These are phyloP conservation scores for Microctonus aethiopoides DNA, from an alignment of 2,888 invertebrate genomes.

Conservation along the genomic window DNA sequence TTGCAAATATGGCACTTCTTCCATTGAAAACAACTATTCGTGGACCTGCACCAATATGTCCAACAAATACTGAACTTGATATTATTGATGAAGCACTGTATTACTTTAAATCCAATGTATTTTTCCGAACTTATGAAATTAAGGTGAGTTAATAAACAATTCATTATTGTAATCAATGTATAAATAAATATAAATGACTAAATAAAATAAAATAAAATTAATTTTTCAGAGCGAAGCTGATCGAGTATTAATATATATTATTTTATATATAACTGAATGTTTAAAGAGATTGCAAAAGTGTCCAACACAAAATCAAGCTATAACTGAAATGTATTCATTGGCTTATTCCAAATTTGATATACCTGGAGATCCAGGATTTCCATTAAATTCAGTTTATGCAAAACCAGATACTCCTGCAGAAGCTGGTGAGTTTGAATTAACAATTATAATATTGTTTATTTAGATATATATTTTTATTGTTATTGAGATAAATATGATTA, in stretches of 20 bases:
- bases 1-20: slow-evolving; percentile 94
- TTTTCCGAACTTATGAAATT: slow-evolving; percentile 98
- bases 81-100: slow-evolving; percentile 97
- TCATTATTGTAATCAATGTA: too few species aligned
- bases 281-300: slow-evolving; percentile 94
- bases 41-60: slow-evolving; percentile 84
- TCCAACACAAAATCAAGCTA: slow-evolving; percentile 86
- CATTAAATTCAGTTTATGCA: slow-evolving; percentile 94
- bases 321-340: slow-evolving; percentile 95
- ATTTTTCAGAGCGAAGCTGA: slow-evolving; percentile 92
- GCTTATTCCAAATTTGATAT: slow-evolving; percentile 96
- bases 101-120: slow-evolving; percentile 99
- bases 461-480: neutral
- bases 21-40: slow-evolving; percentile 91
- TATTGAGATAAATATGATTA: neutral
- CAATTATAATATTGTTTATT: neutral
- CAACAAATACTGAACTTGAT: slow-evolving; percentile 77
- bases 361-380: slow-evolving; percentile 95
- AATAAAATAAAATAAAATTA: slow-evolving; percentile 14
- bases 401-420: slow-evolving; percentile 84
- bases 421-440: slow-evolving; percentile 72
- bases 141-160: too few species aligned
- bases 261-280: slow-evolving; percentile 97
- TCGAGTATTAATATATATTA: slow-evolving; percentile 95
- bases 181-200: too few species aligned